Evolutionary conservation across 2,888 invertebrate species (phyloP).

Genomic region (Drosophila suboccidentalis): DNA sequence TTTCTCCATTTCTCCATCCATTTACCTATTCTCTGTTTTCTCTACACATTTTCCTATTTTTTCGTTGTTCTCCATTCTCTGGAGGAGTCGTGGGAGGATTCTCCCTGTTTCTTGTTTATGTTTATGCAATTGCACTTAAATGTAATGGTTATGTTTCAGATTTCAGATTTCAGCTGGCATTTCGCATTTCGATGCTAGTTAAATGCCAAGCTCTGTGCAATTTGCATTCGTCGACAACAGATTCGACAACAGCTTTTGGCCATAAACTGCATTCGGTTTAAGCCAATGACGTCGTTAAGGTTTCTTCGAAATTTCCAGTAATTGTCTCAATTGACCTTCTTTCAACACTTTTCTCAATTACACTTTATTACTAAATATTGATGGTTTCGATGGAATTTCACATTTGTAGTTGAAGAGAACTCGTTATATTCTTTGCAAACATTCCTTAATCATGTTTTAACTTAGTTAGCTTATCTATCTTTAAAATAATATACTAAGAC

Average conservation of each 20-base stretch:
- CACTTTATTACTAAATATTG: not conserved
- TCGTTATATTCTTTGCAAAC: no score
- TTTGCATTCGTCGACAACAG: conserved; percentile 27
- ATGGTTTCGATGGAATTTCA: no score
- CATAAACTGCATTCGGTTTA: not conserved
- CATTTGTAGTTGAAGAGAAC: no score
- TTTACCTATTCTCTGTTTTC: not conserved
- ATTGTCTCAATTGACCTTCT: not conserved
- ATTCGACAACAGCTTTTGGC: conserved; percentile 1
- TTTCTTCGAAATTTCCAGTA: not conserved
- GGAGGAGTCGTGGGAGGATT: conserved; percentile 12
- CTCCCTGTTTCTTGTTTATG: conserved; percentile 48
- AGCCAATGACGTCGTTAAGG: not conserved
- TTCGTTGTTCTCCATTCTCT: conserved; percentile 4
- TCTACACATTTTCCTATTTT: conserved; percentile 1
- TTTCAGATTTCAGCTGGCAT: conserved; percentile 17
- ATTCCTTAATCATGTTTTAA: no score
- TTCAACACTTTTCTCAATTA: not conserved
- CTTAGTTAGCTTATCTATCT: no score
- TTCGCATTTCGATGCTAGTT: conserved; percentile 42
- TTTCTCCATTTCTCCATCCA: conserved; percentile 20
- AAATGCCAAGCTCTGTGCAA: conserved; percentile 42
- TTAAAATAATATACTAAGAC: no score
- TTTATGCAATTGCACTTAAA: conserved; percentile 76
- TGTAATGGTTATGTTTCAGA: conserved; percentile 68